Evolutionary conservation across 2,797 vertebrate genomes (phyloP).

Genomic region (Halcyon badia): DNA sequence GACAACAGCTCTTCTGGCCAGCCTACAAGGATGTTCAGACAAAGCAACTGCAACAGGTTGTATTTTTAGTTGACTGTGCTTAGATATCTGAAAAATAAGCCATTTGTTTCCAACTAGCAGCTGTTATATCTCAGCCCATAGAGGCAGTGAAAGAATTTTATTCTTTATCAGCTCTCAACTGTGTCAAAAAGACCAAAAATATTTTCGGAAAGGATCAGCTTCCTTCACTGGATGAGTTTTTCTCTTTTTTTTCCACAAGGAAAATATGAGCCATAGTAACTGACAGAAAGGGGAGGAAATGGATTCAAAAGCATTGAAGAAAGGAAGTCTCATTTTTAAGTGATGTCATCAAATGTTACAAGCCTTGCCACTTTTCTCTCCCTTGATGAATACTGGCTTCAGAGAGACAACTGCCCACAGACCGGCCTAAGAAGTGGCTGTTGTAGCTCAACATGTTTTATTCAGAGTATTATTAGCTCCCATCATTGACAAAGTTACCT

Average conservation of each 20-base stretch:
- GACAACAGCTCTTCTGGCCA: neutral
- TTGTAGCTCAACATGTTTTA: neutral
- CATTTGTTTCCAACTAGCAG: neutral
- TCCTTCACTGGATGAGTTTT: neutral
- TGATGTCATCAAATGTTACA: neutral
- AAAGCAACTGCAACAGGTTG: neutral
- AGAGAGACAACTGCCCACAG: neutral
- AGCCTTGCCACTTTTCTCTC: neutral
- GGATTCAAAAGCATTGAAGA: neutral
- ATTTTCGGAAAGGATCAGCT: neutral
- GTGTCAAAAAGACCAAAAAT: neutral
- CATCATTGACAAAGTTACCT: neutral
- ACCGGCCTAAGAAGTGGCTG: neutral
- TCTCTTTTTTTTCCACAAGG: neutral
- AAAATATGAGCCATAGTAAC: neutral
- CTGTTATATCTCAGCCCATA: neutral
- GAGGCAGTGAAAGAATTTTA: neutral
- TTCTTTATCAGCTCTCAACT: neutral
- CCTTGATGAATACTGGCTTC: neutral
- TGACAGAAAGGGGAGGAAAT: neutral
- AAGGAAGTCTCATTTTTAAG: neutral
- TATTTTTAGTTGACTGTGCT: neutral
- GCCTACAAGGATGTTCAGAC: neutral
- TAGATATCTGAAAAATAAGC: neutral
- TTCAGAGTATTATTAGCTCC: conserved; percentile 14